phyloP scores from a whole-genome alignment of 2,888 invertebrate genomes.

The Drosophila maculinotata region DNA sequence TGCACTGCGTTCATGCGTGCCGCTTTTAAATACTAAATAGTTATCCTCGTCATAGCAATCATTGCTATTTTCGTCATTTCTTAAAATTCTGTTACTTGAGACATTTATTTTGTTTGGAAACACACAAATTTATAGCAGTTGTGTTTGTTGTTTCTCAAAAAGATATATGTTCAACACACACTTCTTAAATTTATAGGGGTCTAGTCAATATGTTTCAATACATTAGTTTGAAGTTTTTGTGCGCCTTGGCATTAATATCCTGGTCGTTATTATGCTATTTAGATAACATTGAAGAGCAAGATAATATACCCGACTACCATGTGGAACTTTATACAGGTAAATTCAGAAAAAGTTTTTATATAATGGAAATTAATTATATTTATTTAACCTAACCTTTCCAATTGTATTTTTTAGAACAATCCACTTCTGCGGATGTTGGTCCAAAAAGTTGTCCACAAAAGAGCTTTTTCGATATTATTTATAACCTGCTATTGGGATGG shows the following conservation, averaged over 20 bases:
- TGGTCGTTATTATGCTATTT: slow-evolving; percentile 63
- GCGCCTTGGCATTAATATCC: slow-evolving; percentile 60
- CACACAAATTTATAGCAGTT: slow-evolving; percentile 4
- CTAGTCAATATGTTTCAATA: slow-evolving; percentile 60
- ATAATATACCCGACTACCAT: slow-evolving; percentile 26
- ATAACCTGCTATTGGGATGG: slow-evolving; percentile 33
- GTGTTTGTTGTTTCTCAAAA: slow-evolving; percentile 24
- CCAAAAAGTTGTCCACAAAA: slow-evolving; percentile 12
- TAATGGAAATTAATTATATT: too few relatives aligned
- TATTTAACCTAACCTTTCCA: too few relatives aligned
- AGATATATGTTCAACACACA: slow-evolving; percentile 8
- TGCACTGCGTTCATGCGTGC: too few relatives aligned
- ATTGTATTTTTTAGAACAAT: slow-evolving; percentile 33
- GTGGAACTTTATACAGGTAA: slow-evolving; percentile 64
- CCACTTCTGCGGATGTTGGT: slow-evolving; percentile 1
- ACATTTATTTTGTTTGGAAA: not conserved
- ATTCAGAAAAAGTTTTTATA: not conserved
- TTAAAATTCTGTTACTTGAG: not conserved
- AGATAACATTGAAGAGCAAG: slow-evolving; percentile 30
- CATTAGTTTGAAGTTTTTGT: slow-evolving; percentile 60
- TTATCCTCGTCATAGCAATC: slow-evolving; percentile 1
- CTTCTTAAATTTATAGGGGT: slow-evolving; percentile 16
- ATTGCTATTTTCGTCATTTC: too few relatives aligned
- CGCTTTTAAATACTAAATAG: not conserved
- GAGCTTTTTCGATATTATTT: not conserved